A percentile compares a stretch with the other conserved stretches of the same genome.
These are phyloP conservation scores for Cettia cetti DNA, from an alignment of 2,113 vertebrate genomes.

Conservation along the genomic window DNA sequence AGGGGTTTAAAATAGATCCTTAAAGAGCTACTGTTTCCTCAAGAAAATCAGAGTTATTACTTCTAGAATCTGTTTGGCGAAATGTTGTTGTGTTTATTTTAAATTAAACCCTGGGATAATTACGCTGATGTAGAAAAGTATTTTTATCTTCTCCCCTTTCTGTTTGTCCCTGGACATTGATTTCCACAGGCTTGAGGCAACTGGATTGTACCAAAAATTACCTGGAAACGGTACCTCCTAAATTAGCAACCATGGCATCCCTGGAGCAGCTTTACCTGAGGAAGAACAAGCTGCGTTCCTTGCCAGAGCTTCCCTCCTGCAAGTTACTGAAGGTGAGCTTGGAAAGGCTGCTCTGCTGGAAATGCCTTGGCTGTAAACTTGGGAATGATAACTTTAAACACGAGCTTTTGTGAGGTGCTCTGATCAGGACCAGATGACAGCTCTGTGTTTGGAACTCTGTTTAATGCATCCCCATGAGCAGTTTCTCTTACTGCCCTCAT, in stretches of 20 bases:
- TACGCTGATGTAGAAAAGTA: background rate
- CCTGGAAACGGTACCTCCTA: constrained; percentile 80
- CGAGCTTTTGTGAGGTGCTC: background rate
- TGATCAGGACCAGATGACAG: background rate
- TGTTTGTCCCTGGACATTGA: background rate
- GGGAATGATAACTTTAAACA: background rate
- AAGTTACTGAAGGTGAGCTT: constrained; percentile 82
- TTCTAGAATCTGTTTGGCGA: background rate
- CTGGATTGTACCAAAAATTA: constrained; percentile 91
- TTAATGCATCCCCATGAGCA: background rate
- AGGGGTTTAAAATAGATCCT: background rate
- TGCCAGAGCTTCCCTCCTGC: constrained; percentile 81
- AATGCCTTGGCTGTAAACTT: background rate
- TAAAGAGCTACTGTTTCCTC: background rate
- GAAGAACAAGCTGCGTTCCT: constrained; percentile 84
- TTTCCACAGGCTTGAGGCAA: constrained; percentile 80
- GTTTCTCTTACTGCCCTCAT: background rate
- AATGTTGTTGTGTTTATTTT: background rate
- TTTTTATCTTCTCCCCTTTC: background rate
- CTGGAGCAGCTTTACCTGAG: constrained; percentile 90
- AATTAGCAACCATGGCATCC: constrained; percentile 81
- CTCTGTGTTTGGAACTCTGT: background rate
- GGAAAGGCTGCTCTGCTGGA: background rate
- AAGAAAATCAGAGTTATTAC: background rate
- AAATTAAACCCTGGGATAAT: background rate